Evolutionary conservation across 2,113 vertebrate species (phyloP).

Genomic region (Percina caprodes): DNA sequence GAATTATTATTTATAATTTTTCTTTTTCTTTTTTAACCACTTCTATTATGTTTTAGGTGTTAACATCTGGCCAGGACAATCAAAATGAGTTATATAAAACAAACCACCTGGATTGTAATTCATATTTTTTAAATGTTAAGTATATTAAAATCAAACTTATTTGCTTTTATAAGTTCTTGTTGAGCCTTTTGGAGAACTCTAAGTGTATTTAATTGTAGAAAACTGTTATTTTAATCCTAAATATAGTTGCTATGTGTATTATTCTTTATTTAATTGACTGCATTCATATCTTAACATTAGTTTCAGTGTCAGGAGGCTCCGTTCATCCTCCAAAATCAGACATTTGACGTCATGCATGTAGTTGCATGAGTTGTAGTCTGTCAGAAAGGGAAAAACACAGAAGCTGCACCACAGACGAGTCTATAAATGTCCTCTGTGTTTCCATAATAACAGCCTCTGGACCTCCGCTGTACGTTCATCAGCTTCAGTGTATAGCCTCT

Average conservation of each 20-base stretch:
- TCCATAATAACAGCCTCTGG: slow-evolving; percentile 38
- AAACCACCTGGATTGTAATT: neutral
- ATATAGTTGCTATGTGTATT: too few species aligned
- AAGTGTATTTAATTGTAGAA: neutral
- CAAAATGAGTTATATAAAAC: neutral
- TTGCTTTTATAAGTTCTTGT: neutral
- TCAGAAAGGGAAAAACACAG: neutral
- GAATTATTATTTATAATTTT: fast-evolving
- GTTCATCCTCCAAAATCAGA: neutral
- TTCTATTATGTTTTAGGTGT: neutral
- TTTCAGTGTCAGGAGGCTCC: neutral
- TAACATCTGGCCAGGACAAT: neutral
- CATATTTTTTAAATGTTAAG: neutral
- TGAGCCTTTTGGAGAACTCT: neutral
- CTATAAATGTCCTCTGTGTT: slow-evolving; percentile 31
- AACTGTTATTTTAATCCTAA: neutral
- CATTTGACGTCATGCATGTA: neutral
- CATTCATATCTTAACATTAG: neutral
- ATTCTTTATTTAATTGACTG: neutral
- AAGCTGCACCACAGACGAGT: neutral
- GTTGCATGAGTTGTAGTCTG: slow-evolving; percentile 31
- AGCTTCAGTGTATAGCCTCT: fast-evolving
- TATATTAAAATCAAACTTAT: neutral
- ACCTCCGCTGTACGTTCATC: neutral
- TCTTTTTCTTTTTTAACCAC: neutral